Base-by-base conservation (phyloP, 2,797 vertebrate species). In the Mormyrops boulengeri region DNA sequence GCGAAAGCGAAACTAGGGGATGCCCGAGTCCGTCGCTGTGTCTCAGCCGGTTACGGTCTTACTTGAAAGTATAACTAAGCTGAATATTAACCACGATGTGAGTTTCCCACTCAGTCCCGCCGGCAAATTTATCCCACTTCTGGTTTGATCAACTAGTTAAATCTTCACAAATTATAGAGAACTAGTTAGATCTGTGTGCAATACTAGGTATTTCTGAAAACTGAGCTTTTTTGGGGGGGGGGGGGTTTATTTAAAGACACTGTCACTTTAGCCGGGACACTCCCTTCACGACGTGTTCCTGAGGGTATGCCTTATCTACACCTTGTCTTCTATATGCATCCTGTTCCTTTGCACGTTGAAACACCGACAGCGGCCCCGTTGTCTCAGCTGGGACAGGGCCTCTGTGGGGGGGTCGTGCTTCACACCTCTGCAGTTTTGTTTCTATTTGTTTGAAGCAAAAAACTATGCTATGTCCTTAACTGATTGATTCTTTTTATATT, bases 191-290 rank as follows among this genome's bases (percentile, higher is more conserved):
- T 96, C 94, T 93, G 93, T 94, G 98, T 99, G 98, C 98, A 98
- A 98, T 98, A 97, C 96, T 96, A 95, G 96, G 96, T 95, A 92
- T 93, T 95, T 93, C 92, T 94, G 90, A 94, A 96, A 97, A 96
- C 96, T 95, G 92, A 92, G 62, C 26, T 60, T 84, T 92, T 93
- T 80, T 26, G 62, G 50, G 5, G 55, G 73, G 38, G 14, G 34
- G 49, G 38, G 49, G 22, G 49, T 22, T 38, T n/a, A 30, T 30
- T 85, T 34, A 52, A 80, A 80, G 52, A n/a, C 50, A 96, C 94
- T 95, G 98, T 98, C 98, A 99, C 98, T 99, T 99, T 99, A 99
- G 96, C 95, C 95, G 97, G 94, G 91, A 96, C 94, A 91, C 95
- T 95, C 96, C 96, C 62, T 69, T 11, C 62, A 95, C 95, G 94